Evolutionary conservation across 2,888 invertebrate species (phyloP).

Genomic region (Callyntrura sp.): DNA sequence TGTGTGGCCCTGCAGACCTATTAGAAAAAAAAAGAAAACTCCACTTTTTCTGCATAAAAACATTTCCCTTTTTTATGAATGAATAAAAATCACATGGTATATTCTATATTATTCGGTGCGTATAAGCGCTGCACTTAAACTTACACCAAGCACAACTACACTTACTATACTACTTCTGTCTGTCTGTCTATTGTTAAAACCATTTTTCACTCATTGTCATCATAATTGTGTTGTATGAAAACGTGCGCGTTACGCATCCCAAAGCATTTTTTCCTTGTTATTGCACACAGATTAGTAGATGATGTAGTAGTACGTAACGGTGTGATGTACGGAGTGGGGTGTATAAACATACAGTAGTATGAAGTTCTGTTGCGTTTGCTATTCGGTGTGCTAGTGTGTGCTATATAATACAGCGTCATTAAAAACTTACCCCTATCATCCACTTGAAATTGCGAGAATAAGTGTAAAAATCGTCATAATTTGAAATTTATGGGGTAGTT

Average conservation of each 20-base stretch:
- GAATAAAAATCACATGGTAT: background rate
- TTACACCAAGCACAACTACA: background rate
- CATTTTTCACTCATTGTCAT: conserved; percentile 42
- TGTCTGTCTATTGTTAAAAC: background rate
- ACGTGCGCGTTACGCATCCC: conserved; percentile 22
- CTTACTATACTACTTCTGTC: background rate
- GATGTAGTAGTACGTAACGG: no score
- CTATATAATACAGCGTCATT: background rate
- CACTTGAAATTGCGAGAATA: conserved; percentile 49
- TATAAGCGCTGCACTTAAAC: background rate
- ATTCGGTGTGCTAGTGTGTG: background rate
- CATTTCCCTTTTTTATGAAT: conserved; percentile 47
- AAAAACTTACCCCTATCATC: background rate
- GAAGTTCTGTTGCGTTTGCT: background rate
- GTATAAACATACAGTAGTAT: background rate
- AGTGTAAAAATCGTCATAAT: conserved; percentile 75
- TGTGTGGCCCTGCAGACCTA: conserved; percentile 43
- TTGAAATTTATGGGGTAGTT: conserved; percentile 70
- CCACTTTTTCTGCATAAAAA: background rate
- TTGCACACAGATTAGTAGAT: conserved; percentile 61
- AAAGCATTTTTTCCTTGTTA: conserved; percentile 17
- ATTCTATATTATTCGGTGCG: no score
- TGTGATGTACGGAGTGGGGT: no score
- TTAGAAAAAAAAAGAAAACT: background rate
- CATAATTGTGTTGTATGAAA: conserved; percentile 28